Evolutionary conservation across 2,888 invertebrate species (phyloP).

Genomic region (Hirtodrosophila trivittata): DNA sequence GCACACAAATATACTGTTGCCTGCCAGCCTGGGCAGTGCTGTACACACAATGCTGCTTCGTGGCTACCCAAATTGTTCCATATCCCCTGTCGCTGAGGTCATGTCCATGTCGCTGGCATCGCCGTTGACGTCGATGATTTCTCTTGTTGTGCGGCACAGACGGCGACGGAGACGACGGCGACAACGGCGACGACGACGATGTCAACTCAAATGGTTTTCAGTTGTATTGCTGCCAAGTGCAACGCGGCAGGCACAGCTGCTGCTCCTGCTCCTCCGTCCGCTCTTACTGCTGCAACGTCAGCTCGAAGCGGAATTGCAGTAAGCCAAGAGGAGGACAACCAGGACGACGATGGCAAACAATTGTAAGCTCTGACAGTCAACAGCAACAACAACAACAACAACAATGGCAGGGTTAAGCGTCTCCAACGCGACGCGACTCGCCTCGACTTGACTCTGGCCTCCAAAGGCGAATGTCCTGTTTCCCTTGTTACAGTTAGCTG

Average conservation of each 20-base stretch:
- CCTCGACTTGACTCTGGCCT: constrained; percentile 11
- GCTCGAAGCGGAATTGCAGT: constrained; percentile 71
- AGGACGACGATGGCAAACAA: constrained; percentile 65
- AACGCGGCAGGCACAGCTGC: constrained; percentile 49
- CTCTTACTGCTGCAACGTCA: constrained; percentile 26
- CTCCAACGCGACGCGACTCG: constrained; percentile 9
- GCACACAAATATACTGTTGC: constrained; percentile 74
- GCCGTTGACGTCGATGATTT: constrained; percentile 66
- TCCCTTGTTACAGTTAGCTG: constrained; percentile 31
- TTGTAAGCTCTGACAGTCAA: constrained; percentile 74
- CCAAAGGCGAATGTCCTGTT: constrained; percentile 67
- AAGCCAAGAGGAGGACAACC: constrained; percentile 50
- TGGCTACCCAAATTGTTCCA: constrained; percentile 42
- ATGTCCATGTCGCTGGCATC: constrained; percentile 65
- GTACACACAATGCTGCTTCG: constrained; percentile 28
- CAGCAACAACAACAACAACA: constrained; percentile 57
- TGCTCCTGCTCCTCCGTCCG: constrained; percentile 1
- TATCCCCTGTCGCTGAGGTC: constrained; percentile 61
- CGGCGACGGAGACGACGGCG: constrained; percentile 12
- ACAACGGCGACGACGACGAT: constrained; percentile 21
- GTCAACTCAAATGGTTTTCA: constrained; percentile 71
- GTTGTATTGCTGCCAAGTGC: constrained; percentile 73
- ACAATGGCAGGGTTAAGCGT: constrained; percentile 44
- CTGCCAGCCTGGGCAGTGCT: constrained; percentile 44
- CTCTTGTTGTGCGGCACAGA: constrained; percentile 31